Evolutionary conservation across 2,797 vertebrate genomes (phyloP), one percentile per base, ranked within the genome.

Genomic region (Pyrrhura leucotis): DNA sequence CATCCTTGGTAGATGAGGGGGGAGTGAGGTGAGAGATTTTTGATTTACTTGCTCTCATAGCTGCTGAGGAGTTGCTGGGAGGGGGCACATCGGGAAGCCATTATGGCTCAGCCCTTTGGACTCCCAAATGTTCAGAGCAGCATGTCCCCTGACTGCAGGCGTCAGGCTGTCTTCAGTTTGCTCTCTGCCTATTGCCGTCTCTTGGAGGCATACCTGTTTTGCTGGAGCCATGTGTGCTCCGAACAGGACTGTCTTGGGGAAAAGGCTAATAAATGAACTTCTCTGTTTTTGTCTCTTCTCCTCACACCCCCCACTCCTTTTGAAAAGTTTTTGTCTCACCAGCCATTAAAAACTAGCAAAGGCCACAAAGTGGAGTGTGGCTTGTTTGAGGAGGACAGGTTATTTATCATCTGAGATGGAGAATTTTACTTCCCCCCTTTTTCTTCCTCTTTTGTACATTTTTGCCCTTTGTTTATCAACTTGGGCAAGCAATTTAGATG

Each of bases 61-160:
- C 73, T 80, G 51, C 28, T 58, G 51, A 63, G 71, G 26, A 77
- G 26, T 37, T 78, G 39, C 29, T 75, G 77, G 35, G 84, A 53
- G 42, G 16, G 45, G 39, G 4, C 26, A 28, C 10, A 39, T 31
- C 3, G 23, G 18, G 31, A 77, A 11, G 9, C 42, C 11, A 4
- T 17, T 31, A 5, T 0, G 0, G 6, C 50, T 82, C 29, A 72
- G n/a, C 39, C 37, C 23, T 42, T 72, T 23, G 8, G 29, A 14
- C 6, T 56, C 12, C 14, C 26, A 22, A 42, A 26, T 35, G n/a
- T 48, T 81, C 25, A 37, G 25, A 40, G 35, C 2, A 6, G 67
- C 18, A 3, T 0, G 0, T 33, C 39, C 42, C 54, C 42, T 51
- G 67, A 10, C 58, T 90, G 50, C 66, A 51, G 78, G 21, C 11